Evolutionary conservation across 1,140 invertebrate genomes (phyloP), one percentile per base, ranked within the genome.

Genomic region (Drosophila pachea): DNA sequence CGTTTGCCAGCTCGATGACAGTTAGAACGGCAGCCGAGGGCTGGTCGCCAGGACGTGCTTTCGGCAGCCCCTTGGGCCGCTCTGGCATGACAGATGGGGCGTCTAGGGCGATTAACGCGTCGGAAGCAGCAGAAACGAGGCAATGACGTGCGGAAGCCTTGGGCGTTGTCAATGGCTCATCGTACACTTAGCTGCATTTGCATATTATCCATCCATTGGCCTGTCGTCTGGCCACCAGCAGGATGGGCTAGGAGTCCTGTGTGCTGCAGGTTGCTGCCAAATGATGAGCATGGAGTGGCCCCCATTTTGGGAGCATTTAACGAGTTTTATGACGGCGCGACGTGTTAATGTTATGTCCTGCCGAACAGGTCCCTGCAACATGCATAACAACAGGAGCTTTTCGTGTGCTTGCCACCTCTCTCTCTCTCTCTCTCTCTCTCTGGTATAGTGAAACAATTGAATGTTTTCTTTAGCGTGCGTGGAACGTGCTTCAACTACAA

Each of bases 401-500:
- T 42, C 61, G 49, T 63, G 58, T 73, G 42, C 22, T 22, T n/a
- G n/a, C n/a, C n/a, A n/a, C n/a, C 22, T 3, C 22, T 22, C 22
- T 22, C 22, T 3, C 22, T 22, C 22, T 3, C 22, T 3, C 22
- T 22, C 22, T 22, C 22, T 22, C 3, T 22, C 22, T 22, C 22
- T 22, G 22, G 22, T 22, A 22, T 3, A 22, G 22, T 22, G 1
- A 63, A 55, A 74, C 74, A 74, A 78, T 68, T 75, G 79, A 83
- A 79, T 78, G 68, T 68, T 68, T 68, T 63, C 54, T 78, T 67
- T 63, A 68, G 75, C 66, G 68, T 79, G 79, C 79, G 73, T 84
- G 79, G 76, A 74, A 79, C 79, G 79, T 84, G 79, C 81, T 86
- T 84, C 63, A 84, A 86, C 76, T 84, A 86, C 73, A 86, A 86